phyloP scores from a whole-genome alignment of 2,113 vertebrate genomes.

The Micronycteris hirsuta region DNA sequence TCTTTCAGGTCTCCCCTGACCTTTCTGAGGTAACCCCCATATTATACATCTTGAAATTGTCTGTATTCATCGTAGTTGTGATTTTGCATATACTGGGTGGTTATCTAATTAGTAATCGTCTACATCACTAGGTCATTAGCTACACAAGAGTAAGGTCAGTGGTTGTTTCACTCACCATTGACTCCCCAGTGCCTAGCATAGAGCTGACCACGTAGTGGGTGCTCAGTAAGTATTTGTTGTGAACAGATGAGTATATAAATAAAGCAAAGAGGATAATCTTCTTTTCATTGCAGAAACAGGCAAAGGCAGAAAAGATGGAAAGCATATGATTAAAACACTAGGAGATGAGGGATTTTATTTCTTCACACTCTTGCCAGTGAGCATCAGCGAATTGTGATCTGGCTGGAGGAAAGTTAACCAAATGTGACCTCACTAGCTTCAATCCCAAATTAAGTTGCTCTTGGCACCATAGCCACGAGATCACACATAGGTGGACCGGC shows the following conservation, averaged over 20 bases:
- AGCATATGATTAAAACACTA: background rate
- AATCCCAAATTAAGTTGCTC: conserved; percentile 42
- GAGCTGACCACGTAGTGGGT: background rate
- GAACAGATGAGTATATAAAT: background rate
- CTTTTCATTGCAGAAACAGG: background rate
- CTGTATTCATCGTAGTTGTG: background rate
- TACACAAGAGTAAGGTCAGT: background rate
- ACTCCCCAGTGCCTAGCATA: background rate
- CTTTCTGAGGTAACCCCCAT: background rate
- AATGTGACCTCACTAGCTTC: conserved; percentile 59
- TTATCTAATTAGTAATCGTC: background rate
- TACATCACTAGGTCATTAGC: background rate
- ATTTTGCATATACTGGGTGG: background rate
- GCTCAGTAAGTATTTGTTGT: background rate
- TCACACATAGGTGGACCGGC: background rate
- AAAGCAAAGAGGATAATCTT: background rate
- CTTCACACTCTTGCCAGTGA: background rate
- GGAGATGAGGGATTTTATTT: background rate
- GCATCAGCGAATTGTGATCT: background rate
- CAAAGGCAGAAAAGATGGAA: background rate
- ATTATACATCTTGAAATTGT: background rate
- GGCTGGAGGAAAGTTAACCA: conserved; percentile 45
- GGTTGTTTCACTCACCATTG: background rate
- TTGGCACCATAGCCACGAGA: conserved; percentile 33
- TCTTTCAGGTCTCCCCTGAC: background rate